Conservation (phyloP, 2,888 invertebrate species). For the Capitulum mitella region DNA sequence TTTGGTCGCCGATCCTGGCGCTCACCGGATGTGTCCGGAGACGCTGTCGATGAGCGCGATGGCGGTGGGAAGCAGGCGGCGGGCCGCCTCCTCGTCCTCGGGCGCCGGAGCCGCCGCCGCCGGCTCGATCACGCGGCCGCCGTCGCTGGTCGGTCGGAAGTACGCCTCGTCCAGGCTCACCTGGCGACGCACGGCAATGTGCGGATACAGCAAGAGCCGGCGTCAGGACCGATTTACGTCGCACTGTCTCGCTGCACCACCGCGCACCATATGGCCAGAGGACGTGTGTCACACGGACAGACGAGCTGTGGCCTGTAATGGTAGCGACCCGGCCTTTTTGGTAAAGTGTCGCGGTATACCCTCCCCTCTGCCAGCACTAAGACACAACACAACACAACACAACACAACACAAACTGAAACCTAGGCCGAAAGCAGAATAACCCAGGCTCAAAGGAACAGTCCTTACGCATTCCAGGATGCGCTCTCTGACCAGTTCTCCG, state of each 20-base stretch:
- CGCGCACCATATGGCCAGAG: too few relatives aligned
- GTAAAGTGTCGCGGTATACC: too few relatives aligned
- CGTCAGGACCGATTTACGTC: too few relatives aligned
- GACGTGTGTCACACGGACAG: too few relatives aligned
- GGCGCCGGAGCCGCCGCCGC: not conserved
- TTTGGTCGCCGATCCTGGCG: constrained; percentile 24
- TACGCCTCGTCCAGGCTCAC: not conserved
- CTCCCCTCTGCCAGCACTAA: not conserved
- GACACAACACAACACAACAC: not conserved
- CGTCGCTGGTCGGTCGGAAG: not conserved
- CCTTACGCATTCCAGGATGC: too few relatives aligned
- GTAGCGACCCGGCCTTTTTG: too few relatives aligned
- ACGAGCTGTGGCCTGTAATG: too few relatives aligned
- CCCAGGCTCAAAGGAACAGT: too few relatives aligned
- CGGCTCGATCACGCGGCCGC: constrained; percentile 5
- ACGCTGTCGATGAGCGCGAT: not conserved
- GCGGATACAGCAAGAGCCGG: not conserved
- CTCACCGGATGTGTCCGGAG: constrained; percentile 4
- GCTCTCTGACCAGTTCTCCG: too few relatives aligned
- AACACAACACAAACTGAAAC: not conserved
- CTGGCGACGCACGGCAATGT: not conserved
- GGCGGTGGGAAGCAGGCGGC: not conserved
- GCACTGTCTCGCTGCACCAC: too few relatives aligned
- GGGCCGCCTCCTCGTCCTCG: not conserved
- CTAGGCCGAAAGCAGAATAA: not conserved